A percentile compares a stretch with the other conserved stretches of the same genome.
These are phyloP conservation scores for Esox niger DNA, from an alignment of 2,113 vertebrate species.

Conservation along the genomic window DNA sequence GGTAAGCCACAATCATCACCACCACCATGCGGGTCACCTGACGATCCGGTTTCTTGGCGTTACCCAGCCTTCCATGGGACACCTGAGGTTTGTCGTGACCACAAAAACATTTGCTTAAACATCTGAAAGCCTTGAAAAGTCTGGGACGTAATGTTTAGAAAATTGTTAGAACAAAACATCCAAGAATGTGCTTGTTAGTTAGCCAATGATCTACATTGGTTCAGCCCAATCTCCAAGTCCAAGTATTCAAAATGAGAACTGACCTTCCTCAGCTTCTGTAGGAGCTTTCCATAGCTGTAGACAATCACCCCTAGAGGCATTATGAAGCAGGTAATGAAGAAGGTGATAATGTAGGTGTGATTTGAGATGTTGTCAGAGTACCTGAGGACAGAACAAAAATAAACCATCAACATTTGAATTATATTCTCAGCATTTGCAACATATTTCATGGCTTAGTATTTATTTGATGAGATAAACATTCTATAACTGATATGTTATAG, in stretches of 20 bases:
- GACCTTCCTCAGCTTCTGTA: slow-evolving; percentile 83
- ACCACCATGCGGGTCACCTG: slow-evolving; percentile 88
- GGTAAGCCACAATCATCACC: slow-evolving; percentile 86
- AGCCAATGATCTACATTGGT: too few relatives aligned
- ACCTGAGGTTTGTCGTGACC: slow-evolving; percentile 64
- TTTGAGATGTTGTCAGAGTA: slow-evolving; percentile 76
- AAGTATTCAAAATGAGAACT: slow-evolving; percentile 21
- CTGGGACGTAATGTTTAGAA: background rate
- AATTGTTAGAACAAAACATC: background rate
- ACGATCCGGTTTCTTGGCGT: slow-evolving; percentile 78
- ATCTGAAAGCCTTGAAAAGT: background rate
- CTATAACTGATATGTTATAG: too few relatives aligned
- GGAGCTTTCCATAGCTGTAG: slow-evolving; percentile 83
- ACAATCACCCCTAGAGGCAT: slow-evolving; percentile 82
- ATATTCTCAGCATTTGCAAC: too few relatives aligned
- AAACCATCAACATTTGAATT: background rate
- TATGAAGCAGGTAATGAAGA: slow-evolving; percentile 84
- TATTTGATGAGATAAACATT: too few relatives aligned
- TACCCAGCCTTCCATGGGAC: slow-evolving; percentile 76
- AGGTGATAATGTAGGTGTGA: slow-evolving; percentile 81
- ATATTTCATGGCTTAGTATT: too few relatives aligned
- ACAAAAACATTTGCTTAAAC: background rate
- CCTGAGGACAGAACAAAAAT: slow-evolving; percentile 64
- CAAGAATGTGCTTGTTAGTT: too few relatives aligned
- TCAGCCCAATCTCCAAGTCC: background rate